Base-by-base conservation (phyloP, 2,888 invertebrate genomes). In the Aspidapion aeneum region DNA sequence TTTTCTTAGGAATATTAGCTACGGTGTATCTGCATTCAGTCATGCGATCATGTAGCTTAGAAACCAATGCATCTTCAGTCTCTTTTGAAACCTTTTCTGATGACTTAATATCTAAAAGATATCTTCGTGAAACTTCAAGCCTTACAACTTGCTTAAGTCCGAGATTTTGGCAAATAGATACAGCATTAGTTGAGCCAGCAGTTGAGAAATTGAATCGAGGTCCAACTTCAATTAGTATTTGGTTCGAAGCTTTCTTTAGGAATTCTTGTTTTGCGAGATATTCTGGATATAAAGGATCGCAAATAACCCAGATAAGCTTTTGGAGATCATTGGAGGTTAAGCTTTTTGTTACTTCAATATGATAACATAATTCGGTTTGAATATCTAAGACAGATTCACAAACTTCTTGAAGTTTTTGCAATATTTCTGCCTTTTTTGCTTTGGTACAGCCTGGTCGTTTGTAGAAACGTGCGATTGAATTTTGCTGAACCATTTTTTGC, bases 201-300 rank as follows among this genome's bases (percentile, higher is more conserved):
- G 98, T 98, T 17, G 95, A 96, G 78, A 97, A 97, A 80, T 96
- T 95, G 72, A 96, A 89, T 71, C 96, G 88, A 48, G 96, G 96
- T 21, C 96, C 96, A 77, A 95, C 91, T 85, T 96, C 96, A 72
- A 96, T 85, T 3, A 94, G 69, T 12, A 83, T 68, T 21, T 81
- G 77, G 65, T 80, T 78, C 49, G 75, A 73, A 55, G 76, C 73
- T 21, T 80, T 73, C 67, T 78, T 74, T 59, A 87, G 83, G 16
- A 79, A 75, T 48, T 86, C 83, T 66, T 82, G 79, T 72, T 83
- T 81, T 57, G 81, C 83, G 55, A 93, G 77, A 21, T 83, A 83
- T 58, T 85, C 79, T 0, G 85, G 84, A 64, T 86, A 81, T 56
- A 91, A 86, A 0, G 89, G 89, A 50, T 90, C 87, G 70, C 87